These are phyloP conservation scores for Pipa parva DNA, from an alignment of 2,113 vertebrate species.

Conservation along the genomic window DNA sequence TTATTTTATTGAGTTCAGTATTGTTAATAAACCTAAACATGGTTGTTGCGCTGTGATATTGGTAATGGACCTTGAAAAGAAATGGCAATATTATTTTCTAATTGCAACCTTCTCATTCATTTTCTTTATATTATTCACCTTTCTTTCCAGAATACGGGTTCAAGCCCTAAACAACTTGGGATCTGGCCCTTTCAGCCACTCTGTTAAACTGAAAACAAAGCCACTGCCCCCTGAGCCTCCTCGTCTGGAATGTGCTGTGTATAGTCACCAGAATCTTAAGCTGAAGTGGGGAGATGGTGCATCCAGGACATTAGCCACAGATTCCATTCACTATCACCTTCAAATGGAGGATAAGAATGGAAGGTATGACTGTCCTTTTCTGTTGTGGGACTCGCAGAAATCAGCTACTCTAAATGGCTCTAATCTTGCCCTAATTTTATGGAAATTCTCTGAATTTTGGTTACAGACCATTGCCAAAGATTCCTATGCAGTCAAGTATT, in stretches of 20 bases:
- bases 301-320: constrained; percentile 69
- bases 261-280: constrained; percentile 93
- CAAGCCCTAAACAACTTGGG: constrained; percentile 95
- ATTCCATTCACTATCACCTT: constrained; percentile 89
- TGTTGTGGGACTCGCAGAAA: too few relatives aligned
- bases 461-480: neutral
- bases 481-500: too few relatives aligned
- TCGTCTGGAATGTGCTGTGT: constrained; percentile 90
- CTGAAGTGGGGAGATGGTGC: constrained; percentile 95
- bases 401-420: too few relatives aligned
- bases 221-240: constrained; percentile 90
- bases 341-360: constrained; percentile 90
- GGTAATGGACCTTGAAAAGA: too few relatives aligned
- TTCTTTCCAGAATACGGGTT: constrained; percentile 80
- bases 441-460: too few relatives aligned
- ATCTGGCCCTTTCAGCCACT: constrained; percentile 91
- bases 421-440: too few relatives aligned
- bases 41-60: too few relatives aligned
- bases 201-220: constrained; percentile 94
- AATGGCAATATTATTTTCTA: too few relatives aligned
- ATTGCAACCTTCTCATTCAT: neutral
- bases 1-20: too few relatives aligned
- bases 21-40: too few relatives aligned
- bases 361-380: constrained; percentile 71
- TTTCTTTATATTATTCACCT: constrained; percentile 13